A percentile compares a stretch with the other conserved stretches of the same genome.
Evolutionary conservation across 2,888 invertebrate genomes (phyloP).

Genomic region (Agrotis puta): DNA sequence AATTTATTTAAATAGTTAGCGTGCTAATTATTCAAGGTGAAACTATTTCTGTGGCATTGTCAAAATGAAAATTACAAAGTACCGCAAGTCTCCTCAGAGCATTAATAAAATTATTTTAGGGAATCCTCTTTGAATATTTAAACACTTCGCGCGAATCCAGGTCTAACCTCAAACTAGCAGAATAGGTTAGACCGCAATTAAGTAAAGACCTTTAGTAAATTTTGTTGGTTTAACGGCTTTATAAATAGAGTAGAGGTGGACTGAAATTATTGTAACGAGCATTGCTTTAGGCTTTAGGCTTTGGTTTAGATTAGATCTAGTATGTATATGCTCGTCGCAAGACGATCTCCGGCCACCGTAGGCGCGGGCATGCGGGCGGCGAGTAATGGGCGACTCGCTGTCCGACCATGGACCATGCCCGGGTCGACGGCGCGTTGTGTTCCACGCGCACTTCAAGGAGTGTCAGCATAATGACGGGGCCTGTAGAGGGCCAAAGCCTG

Average conservation of each 20-base stretch:
- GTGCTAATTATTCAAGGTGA: neutral
- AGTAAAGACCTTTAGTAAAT: conserved; percentile 68
- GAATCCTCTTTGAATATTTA: conserved; percentile 22
- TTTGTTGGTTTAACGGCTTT: conserved; percentile 61
- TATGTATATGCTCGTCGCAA: neutral
- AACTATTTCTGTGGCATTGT: neutral
- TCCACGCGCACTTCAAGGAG: no score
- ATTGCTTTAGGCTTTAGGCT: conserved; percentile 29
- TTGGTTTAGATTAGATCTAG: conserved; percentile 19
- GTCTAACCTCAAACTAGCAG: conserved; percentile 15
- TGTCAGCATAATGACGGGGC: no score
- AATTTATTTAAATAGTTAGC: neutral
- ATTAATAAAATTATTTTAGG: neutral
- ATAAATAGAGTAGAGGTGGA: conserved; percentile 42
- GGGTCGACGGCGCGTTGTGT: no score
- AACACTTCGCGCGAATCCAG: conserved; percentile 18
- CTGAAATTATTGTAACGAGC: conserved; percentile 49
- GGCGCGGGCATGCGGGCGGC: no score
- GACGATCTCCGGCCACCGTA: no score
- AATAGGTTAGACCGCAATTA: conserved; percentile 71
- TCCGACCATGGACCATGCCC: no score
- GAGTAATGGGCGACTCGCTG: no score
- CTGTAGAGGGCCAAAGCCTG: no score
- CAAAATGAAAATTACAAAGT: neutral
- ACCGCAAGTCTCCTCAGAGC: neutral